Evolutionary conservation across 92 coral and sea anemone genomes (phyloP), one percentile per base, ranked within the genome.

Genomic region (Actinostola sp.): DNA sequence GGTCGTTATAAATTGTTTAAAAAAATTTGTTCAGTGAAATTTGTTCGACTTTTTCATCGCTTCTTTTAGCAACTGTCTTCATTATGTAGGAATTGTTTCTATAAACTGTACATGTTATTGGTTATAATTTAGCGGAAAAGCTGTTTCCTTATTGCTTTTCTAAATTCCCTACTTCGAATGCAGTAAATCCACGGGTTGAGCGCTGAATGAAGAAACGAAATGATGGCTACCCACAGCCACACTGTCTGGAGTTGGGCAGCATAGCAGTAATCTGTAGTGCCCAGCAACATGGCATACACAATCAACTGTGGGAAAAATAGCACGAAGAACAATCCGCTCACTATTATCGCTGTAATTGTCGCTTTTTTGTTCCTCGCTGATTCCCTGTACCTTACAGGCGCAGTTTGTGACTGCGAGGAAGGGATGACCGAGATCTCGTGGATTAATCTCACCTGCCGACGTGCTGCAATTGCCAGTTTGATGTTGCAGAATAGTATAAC

Each of bases 111-210:
- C 31, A 53, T 53, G 59, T 53, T 2, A n/a, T 14, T 53, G 21
- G n/a, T n/a, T n/a, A n/a, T n/a, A n/a, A n/a, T n/a, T n/a, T n/a
- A n/a, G n/a, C 58, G 20, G 10, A 32, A 66, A 20, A 68, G 46
- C 28, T 44, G 35, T 23, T 49, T 62, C 51, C 23, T 81, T 14
- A 81, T 63, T 3, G 90, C 78, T 17, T 66, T 53, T 30, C 90
- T 61, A 13, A 85, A 52, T 70, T 85, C 81, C n/a, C 60, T 50
- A 53, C 75, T 69, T 30, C 90, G 32, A 10, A 73, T 70, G 39
- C 82, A 83, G 41, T 85, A 85, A 5, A 85, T 80, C 90, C 90
- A 85, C 15, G 90, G 90, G 15, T 85, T 85, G 38, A 54, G 53
- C 0, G 90, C 61, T 9, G 90, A 85, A 56, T 85, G 90, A n/a